phyloP scores from a whole-genome alignment of 2,797 vertebrate genomes.

The Euthynnus affinis region DNA sequence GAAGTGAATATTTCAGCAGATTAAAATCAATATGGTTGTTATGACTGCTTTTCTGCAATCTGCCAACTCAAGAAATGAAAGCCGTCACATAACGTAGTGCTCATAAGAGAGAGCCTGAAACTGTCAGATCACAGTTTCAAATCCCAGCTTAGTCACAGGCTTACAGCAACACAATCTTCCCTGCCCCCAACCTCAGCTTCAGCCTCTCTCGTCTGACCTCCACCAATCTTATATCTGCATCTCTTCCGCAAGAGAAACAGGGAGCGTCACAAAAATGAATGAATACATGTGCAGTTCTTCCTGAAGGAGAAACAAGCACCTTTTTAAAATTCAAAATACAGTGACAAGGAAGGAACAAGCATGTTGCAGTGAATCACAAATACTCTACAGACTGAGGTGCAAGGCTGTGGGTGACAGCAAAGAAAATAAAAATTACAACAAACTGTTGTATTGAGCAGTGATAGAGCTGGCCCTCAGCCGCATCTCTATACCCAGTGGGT shows the following conservation, averaged over 20 bases:
- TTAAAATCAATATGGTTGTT: conserved; percentile 38
- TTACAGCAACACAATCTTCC: conserved; percentile 80
- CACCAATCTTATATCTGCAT: conserved; percentile 54
- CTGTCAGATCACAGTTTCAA: conserved; percentile 84
- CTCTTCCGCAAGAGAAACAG: conserved; percentile 32
- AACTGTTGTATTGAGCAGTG: conserved; percentile 45
- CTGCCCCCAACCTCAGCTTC: conserved; percentile 57
- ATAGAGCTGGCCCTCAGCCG: conserved; percentile 31
- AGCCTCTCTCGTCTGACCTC: conserved; percentile 52
- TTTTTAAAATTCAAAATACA: conserved; percentile 15
- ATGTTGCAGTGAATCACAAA: conserved; percentile 13
- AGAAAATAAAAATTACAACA: conserved; percentile 42
- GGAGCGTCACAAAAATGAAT: conserved; percentile 12
- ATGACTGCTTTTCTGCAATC: conserved; percentile 38
- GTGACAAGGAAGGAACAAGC: not conserved
- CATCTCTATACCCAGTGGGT: conserved; percentile 63
- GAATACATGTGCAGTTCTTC: not conserved
- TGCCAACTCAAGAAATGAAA: conserved; percentile 62
- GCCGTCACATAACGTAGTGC: conserved; percentile 51
- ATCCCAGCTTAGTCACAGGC: conserved; percentile 81
- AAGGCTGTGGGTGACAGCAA: conserved; percentile 22
- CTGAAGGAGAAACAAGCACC: not conserved
- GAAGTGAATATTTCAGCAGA: conserved; percentile 26
- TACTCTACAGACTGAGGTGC: not conserved
- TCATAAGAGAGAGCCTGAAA: conserved; percentile 66